phyloP scores from a whole-genome alignment of 2,113 vertebrate genomes.

The Notechis scutatus region DNA sequence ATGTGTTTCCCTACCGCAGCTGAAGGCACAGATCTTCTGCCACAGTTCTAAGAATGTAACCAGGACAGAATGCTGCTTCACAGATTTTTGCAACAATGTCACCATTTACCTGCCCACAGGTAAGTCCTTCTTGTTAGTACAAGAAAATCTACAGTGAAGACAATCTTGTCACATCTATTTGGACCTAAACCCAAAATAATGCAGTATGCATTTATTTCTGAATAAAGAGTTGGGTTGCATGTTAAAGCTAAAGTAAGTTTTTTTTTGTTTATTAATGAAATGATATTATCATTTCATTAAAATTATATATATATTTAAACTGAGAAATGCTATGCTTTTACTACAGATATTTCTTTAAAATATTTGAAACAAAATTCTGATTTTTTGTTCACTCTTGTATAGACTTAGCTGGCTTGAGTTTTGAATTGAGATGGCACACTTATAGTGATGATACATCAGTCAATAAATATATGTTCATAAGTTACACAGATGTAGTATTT shows the following conservation, averaged over 20 bases:
- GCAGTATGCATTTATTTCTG: not conserved
- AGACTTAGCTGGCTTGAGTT: not conserved
- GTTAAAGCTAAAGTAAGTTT: not conserved
- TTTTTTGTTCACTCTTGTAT: not conserved
- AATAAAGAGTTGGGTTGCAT: not conserved
- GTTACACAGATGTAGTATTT: not conserved
- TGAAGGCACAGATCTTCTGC: constrained; percentile 92
- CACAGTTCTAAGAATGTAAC: constrained; percentile 89
- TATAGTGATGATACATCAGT: not conserved
- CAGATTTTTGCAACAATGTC: constrained; percentile 95
- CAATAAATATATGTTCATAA: not conserved
- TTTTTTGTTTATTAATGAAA: not conserved
- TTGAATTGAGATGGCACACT: not conserved
- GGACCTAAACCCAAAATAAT: not conserved
- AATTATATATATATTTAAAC: not conserved
- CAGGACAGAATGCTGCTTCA: constrained; percentile 94
- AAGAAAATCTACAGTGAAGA: not conserved
- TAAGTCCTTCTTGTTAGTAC: constrained; percentile 54
- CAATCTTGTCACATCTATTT: not conserved
- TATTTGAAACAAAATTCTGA: not conserved
- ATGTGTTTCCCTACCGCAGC: constrained; percentile 84
- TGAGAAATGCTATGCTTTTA: not conserved
- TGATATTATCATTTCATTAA: not conserved
- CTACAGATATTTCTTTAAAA: not conserved
- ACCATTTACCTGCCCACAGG: constrained; percentile 83